Conservation (phyloP, 2,113 vertebrate species). For the Ptyas mucosa region DNA sequence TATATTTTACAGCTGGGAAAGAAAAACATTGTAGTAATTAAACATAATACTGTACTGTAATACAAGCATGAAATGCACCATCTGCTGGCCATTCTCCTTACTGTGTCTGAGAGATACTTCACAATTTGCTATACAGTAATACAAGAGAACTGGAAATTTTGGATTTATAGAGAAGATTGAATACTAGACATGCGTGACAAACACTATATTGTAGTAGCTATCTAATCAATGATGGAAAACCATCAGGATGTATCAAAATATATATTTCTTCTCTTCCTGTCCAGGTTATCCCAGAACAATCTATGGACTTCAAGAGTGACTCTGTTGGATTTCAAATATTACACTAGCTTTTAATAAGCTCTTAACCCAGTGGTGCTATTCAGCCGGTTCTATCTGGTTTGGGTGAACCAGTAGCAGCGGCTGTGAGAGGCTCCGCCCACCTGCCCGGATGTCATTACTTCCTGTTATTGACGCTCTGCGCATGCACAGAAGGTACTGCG, state of each 20-base stretch:
- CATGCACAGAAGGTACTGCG: too few relatives aligned
- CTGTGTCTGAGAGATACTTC: neutral
- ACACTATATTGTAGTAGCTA: neutral
- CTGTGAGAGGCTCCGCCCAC: too few relatives aligned
- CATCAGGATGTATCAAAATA: neutral
- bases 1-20: neutral
- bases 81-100: neutral
- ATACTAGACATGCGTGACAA: slow-evolving; percentile 30
- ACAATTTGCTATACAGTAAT: neutral
- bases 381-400: too few relatives aligned
- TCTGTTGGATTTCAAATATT: neutral
- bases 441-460: too few relatives aligned
- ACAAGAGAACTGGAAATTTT: neutral
- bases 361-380: neutral
- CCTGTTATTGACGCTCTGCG: too few relatives aligned
- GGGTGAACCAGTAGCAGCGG: too few relatives aligned
- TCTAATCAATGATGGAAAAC: slow-evolving; percentile 10
- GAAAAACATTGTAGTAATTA: neutral
- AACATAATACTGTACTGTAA: neutral
- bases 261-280: neutral
- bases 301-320: neutral
- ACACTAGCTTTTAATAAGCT: neutral
- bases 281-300: neutral
- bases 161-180: slow-evolving; percentile 16
- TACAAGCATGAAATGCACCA: neutral